phyloP scores from a whole-genome alignment of 2,113 vertebrate species.

The Phaethon lepturus region DNA sequence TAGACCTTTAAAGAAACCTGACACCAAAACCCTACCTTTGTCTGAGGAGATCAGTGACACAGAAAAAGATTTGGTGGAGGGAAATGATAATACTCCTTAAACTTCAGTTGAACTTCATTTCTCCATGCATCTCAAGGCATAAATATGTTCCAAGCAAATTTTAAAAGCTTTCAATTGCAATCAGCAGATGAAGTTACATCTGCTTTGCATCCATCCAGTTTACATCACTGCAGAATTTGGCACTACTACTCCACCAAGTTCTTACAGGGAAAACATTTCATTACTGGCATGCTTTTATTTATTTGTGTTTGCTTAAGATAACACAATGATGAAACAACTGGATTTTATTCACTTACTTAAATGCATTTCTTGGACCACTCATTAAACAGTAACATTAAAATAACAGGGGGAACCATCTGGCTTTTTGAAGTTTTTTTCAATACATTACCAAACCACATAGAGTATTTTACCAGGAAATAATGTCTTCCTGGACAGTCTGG shows the following conservation, averaged over 20 bases:
- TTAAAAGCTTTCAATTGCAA: conserved; percentile 75
- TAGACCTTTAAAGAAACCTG: neutral
- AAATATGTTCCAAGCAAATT: conserved; percentile 67
- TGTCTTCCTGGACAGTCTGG: conserved; percentile 44
- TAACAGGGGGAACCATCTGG: conserved; percentile 69
- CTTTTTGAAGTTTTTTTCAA: conserved; percentile 66
- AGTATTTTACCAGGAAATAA: conserved; percentile 65
- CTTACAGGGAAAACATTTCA: conserved; percentile 72
- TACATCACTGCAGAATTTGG: conserved; percentile 76
- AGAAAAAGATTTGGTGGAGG: neutral
- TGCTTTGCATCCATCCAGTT: conserved; percentile 77
- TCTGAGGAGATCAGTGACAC: neutral
- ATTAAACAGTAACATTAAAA: conserved; percentile 60
- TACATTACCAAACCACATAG: conserved; percentile 60
- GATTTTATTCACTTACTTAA: conserved; percentile 68
- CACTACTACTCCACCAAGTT: conserved; percentile 45
- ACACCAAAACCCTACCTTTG: neutral
- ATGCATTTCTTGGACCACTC: conserved; percentile 62
- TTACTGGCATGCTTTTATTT: conserved; percentile 73
- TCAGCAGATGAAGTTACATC: conserved; percentile 78
- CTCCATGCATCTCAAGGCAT: conserved; percentile 41
- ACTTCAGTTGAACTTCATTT: conserved; percentile 67
- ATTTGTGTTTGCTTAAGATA: conserved; percentile 74
- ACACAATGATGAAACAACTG: conserved; percentile 54
- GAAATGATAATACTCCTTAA: conserved; percentile 46